Evolutionary conservation across 2,797 vertebrate genomes (phyloP), one percentile per base, ranked within the genome.

Genomic region (Cynodonichthys magdalenae): DNA sequence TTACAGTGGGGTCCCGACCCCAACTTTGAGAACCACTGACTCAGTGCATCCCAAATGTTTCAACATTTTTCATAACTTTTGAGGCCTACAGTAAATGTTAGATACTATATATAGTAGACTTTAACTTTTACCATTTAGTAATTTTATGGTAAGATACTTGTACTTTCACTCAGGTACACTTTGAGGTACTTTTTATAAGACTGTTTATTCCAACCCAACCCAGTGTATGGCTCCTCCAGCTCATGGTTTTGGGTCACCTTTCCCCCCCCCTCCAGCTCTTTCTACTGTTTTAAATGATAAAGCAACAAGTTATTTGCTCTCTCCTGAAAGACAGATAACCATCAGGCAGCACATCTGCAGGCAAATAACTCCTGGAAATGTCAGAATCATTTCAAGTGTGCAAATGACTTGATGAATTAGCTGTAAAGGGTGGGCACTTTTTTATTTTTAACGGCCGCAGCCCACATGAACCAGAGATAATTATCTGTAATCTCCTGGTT

Each of bases 321-420:
- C 15, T 76, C 44, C 44, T 46, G 15, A 12, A 64, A 53, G 27
- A 54, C 24, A 56, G 61, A 77, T 81, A 63, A 62, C 5, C 55
- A 76, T 74, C 66, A 74, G 45, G 45, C 48, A 42, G 42, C 27
- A 71, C 36, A 53, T 59, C 69, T 75, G 64, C 70, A 76, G 69
- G 47, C 66, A 85, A 83, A 87, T 79, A 5, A 75, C 27, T 15
- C 17, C 58, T 28, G 1, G 68, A 71, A 72, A 42, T 5, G 4
- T 14, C 29, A 31, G 31, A 72, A 47, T 63, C 58, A 60, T 48
- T 36, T 36, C 9, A 36, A 49, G 24, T 9, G 19, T 66, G 55
- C n/a, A 76, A 75, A 75, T 69, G 15, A 64, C 49, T 36, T 2
- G 24, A 5, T 15, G n/a, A 53, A 66, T 69, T 64, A 29, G n/a